Base-by-base conservation (phyloP, 2,797 vertebrate genomes). In the Fundulus diaphanus region DNA sequence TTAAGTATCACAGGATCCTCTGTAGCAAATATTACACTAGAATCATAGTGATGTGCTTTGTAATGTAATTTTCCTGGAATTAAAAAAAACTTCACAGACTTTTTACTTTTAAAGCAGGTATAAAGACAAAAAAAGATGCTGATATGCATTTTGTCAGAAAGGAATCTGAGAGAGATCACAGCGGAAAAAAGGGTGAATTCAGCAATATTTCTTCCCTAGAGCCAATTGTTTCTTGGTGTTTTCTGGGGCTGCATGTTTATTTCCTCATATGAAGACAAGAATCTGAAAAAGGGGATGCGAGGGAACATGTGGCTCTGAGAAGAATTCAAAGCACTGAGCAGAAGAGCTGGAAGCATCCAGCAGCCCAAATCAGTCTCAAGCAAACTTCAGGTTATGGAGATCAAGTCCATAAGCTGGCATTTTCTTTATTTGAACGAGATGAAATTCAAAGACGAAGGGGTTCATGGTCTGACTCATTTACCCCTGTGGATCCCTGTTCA, bases 351-450 rank as follows among this genome's bases (percentile, higher is more conserved):
- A 79, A 74, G 68, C 59, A 49, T 75, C 85, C 87, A 86, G 77
- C 87, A 83, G 88, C 82, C 52, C 6, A 18, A 66, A 71, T 78
- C 85, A 86, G 89, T 90, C 88, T 89, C 24, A n/a, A 52, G 9
- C 49, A 52, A 52, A 52, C 51, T 7, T 8, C 5, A 51, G 24
- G 22, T 24, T 78, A 35, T 51, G 68, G 74, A 83, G 70, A 80
- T 74, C 73, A 76, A 80, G 79, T 68, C 83, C 49, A 81, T 73
- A 31, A 59, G 77, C 65, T 69, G 57, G 49, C 70, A 76, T 74
- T 87, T 89, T 79, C 91, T 90, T 92, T 79, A 66, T 89, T 91
- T 85, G 75, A 46, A 73, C 73, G 63, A 71, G 73, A 70, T 65
- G 72, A 49, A 77, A 66, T 12, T 48, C 37, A 70, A 67, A 67